A percentile compares a stretch with the other conserved stretches of the same genome.
These are phyloP conservation scores for Pygoscelis adeliae DNA, from an alignment of 2,113 vertebrate species.

Conservation along the genomic window DNA sequence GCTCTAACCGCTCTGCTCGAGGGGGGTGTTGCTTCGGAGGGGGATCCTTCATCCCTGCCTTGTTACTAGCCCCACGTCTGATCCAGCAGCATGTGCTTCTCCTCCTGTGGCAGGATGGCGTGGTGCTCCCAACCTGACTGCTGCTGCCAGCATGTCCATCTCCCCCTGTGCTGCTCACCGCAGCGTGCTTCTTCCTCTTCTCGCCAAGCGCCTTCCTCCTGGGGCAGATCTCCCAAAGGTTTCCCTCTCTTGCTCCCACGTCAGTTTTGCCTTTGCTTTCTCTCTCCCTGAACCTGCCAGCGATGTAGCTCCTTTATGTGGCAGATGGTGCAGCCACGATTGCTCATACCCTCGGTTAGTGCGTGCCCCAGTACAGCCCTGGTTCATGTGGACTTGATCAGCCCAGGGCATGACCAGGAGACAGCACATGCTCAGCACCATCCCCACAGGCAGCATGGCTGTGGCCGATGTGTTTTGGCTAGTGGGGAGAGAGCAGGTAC, in stretches of 20 bases:
- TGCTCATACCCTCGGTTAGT: rapidly evolving
- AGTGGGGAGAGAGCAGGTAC: background rate
- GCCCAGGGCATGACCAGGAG: background rate
- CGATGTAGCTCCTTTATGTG: rapidly evolving
- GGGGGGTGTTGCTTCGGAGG: background rate
- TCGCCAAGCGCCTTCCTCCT: rapidly evolving
- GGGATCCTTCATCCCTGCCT: background rate
- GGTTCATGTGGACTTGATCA: background rate
- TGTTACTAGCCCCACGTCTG: background rate
- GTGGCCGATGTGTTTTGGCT: background rate
- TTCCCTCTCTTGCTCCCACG: rapidly evolving
- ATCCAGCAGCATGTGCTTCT: background rate
- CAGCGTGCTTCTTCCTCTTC: background rate
- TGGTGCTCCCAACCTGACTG: background rate
- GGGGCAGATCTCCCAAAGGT: background rate
- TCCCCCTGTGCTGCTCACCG: background rate
- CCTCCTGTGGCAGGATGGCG: background rate
- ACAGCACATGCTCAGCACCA: background rate
- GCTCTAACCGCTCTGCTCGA: background rate
- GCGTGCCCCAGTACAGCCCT: rapidly evolving
- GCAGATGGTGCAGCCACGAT: rapidly evolving
- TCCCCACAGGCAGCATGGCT: background rate
- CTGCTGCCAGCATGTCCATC: background rate
- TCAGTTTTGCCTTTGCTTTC: background rate
- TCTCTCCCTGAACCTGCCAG: background rate